A percentile compares a stretch with the other conserved stretches of the same genome.
phyloP scores from a whole-genome alignment of 2,113 vertebrate species.

The Speoplatyrhinus poulsoni region DNA sequence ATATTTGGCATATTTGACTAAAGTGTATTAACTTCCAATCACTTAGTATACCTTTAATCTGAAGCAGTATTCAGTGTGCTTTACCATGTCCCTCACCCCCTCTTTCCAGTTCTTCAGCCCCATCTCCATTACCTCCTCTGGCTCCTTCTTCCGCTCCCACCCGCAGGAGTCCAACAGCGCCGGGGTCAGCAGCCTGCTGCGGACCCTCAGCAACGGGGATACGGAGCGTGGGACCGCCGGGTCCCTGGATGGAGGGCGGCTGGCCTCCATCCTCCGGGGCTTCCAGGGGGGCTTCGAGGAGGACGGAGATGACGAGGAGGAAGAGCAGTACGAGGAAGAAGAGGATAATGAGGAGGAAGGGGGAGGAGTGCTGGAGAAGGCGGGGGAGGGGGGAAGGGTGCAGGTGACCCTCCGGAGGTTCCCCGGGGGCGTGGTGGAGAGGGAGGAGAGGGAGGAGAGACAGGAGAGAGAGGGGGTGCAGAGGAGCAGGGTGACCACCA shows the following conservation, averaged over 20 bases:
- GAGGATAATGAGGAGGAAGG: constrained; percentile 28
- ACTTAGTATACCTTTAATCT: no score
- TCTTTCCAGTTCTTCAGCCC: constrained; percentile 88
- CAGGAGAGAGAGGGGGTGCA: constrained; percentile 52
- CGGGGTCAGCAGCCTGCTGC: constrained; percentile 83
- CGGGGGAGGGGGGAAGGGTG: constrained; percentile 64
- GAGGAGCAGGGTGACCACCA: constrained; percentile 70
- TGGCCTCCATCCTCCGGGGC: constrained; percentile 70
- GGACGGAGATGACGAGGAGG: constrained; percentile 59
- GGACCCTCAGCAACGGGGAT: constrained; percentile 88
- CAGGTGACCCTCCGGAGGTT: constrained; percentile 73
- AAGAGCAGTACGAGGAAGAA: constrained; percentile 31
- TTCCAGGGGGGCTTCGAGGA: constrained; percentile 65
- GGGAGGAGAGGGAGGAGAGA: constrained; percentile 65
- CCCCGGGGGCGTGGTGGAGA: constrained; percentile 63
- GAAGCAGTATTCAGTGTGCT: no score
- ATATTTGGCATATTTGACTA: no score
- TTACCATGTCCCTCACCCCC: constrained; percentile 60
- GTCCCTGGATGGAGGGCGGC: constrained; percentile 59
- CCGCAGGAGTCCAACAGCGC: constrained; percentile 97
- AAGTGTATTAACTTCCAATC: no score
- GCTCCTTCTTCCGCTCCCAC: constrained; percentile 96
- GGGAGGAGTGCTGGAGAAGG: constrained; percentile 1
- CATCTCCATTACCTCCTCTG: constrained; percentile 86
- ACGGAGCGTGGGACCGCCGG: constrained; percentile 62